phyloP scores from a whole-genome alignment of 1,140 invertebrate genomes.

The Pentalonia nigronervosa region DNA sequence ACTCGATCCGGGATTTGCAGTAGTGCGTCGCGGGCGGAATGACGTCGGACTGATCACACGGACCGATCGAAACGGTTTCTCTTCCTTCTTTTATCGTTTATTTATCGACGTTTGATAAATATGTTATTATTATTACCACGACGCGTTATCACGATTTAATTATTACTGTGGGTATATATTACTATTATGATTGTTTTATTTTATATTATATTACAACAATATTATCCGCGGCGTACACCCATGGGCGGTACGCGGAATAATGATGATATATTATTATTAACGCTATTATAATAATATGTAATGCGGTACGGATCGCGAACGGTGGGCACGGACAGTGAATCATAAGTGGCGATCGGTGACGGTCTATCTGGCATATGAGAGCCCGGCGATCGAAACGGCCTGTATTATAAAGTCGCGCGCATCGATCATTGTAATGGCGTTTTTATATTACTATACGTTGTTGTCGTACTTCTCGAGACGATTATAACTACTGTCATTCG shows the following conservation, averaged over 20 bases:
- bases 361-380: background rate
- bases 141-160: background rate
- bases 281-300: no score
- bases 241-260: background rate
- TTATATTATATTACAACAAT: background rate
- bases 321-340: background rate
- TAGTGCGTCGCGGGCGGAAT: background rate
- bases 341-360: background rate
- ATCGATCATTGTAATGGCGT: conserved; percentile 1
- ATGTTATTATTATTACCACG: background rate
- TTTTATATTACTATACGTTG: background rate
- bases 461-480: background rate
- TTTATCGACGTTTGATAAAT: background rate
- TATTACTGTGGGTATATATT: background rate
- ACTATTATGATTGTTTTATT: no score
- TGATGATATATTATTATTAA: background rate
- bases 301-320: background rate
- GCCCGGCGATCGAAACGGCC: background rate
- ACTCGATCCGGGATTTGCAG: background rate
- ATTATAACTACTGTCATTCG: background rate
- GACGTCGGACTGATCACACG: background rate
- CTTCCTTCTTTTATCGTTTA: background rate
- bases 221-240: background rate
- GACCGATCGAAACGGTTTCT: background rate
- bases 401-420: background rate